Evolutionary conservation across 2,797 vertebrate species (phyloP).

Genomic region (Poecile montanus): DNA sequence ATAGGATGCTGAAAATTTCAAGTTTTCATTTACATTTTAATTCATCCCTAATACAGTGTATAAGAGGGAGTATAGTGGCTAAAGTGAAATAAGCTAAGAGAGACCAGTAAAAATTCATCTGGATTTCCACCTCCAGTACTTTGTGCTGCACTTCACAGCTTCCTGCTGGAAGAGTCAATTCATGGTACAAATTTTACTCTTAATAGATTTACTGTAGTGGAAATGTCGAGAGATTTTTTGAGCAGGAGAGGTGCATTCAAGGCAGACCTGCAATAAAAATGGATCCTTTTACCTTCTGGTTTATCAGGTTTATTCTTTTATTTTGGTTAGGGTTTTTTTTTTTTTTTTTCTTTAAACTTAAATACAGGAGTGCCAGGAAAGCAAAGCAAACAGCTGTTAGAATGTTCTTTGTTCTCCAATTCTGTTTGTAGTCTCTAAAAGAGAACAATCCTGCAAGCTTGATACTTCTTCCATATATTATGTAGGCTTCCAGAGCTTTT

Average conservation of each 20-base stretch:
- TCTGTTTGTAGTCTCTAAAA: conserved; percentile 54
- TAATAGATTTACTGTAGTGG: not conserved
- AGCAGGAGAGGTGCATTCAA: not conserved
- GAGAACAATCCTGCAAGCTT: conserved; percentile 6
- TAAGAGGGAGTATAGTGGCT: not conserved
- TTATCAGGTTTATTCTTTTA: not conserved
- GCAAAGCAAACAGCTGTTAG: conserved; percentile 30
- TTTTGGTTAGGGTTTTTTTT: not conserved
- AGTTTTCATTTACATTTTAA: not conserved
- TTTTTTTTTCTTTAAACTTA: not conserved
- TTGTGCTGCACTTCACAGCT: not conserved
- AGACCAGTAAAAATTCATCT: not conserved
- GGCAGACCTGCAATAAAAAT: conserved; percentile 8
- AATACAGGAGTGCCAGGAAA: conserved; percentile 20
- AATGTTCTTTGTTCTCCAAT: conserved; percentile 41
- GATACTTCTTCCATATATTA: not conserved
- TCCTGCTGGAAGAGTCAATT: conserved; percentile 16
- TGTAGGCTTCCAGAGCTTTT: not conserved
- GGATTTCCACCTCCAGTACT: not conserved
- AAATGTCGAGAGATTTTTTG: not conserved
- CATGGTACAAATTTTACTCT: not conserved
- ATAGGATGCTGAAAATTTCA: not conserved
- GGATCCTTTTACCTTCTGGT: not conserved
- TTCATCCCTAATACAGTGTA: not conserved
- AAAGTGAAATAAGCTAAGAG: not conserved